phyloP scores from a whole-genome alignment of 2,888 invertebrate species.

The Rhagonycha lutea region DNA sequence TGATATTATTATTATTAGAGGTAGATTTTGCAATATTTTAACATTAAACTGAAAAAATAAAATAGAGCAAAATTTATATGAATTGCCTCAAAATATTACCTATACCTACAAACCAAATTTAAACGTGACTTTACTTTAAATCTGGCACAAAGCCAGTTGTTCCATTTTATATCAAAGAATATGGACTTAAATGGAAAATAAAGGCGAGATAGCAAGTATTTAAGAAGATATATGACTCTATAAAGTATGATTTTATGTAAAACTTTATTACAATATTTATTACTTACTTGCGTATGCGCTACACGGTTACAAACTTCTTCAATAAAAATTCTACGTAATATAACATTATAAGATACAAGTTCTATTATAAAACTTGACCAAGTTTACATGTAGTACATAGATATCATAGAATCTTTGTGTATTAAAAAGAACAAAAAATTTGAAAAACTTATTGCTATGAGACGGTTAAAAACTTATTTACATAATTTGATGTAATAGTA shows the following conservation, averaged over 20 bases:
- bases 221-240: constrained; percentile 45
- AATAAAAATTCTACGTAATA: not conserved
- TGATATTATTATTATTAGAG: not conserved
- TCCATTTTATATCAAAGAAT: constrained; percentile 38
- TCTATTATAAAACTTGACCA: not conserved
- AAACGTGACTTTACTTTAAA: constrained; percentile 46
- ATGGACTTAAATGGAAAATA: constrained; percentile 47
- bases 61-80: constrained; percentile 45
- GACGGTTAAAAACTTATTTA: no score
- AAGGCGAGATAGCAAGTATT: constrained; percentile 48
- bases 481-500: no score
- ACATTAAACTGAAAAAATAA: not conserved
- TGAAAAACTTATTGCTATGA: not conserved
- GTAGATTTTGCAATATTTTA: not conserved
- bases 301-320: constrained; percentile 1
- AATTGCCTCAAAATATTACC: constrained; percentile 49
- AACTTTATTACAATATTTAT: constrained; percentile 48
- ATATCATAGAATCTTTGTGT: not conserved
- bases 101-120: constrained; percentile 40
- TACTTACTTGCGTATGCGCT: constrained; percentile 31
- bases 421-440: not conserved
- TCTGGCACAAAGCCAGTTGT: constrained; percentile 41
- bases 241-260: constrained; percentile 44
- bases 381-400: no score
- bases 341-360: not conserved